Percentiles rank a stretch among this genome's conserved stretches.
These are phyloP conservation scores for Serripes groenlandicus DNA, from an alignment of 2,888 invertebrate species.

Conservation along the genomic window DNA sequence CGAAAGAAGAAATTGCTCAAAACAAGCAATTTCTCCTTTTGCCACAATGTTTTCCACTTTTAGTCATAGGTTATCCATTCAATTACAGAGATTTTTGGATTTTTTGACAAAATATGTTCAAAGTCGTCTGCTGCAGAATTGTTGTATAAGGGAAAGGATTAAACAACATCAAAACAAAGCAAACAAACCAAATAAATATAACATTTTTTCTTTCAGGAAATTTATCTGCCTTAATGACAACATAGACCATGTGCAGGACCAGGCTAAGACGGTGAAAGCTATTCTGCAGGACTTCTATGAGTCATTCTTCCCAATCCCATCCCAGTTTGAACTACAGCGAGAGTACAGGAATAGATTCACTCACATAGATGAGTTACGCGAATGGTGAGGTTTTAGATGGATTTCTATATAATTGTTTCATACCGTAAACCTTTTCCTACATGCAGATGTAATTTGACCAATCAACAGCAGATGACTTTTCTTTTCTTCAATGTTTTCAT, in stretches of 20 bases:
- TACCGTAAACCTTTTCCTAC: not conserved
- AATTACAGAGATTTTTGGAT: too few species aligned
- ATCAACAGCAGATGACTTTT: too few species aligned
- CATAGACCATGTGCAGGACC: conserved; percentile 89
- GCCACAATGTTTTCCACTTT: not conserved
- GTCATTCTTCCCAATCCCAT: conserved; percentile 91
- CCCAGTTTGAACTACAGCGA: conserved; percentile 91
- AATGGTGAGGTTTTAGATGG: conserved; percentile 86
- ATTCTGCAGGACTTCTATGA: conserved; percentile 92
- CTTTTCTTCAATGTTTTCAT: too few species aligned
- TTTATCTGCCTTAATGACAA: conserved; percentile 94
- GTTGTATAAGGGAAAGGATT: not conserved
- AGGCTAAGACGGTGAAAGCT: conserved; percentile 90
- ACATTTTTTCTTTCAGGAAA: conserved; percentile 88
- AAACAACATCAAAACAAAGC: not conserved
- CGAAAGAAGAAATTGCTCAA: not conserved
- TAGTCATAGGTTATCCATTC: too few species aligned
- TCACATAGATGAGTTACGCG: conserved; percentile 88
- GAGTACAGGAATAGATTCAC: conserved; percentile 91
- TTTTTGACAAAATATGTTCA: not conserved
- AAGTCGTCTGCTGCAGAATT: not conserved
- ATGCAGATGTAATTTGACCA: not conserved
- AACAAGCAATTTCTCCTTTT: not conserved
- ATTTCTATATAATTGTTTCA: not conserved
- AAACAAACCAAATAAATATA: not conserved